A percentile compares a stretch with the other conserved stretches of the same genome.
Evolutionary conservation across 2,113 vertebrate species (phyloP).

Genomic region (Uria aalge): DNA sequence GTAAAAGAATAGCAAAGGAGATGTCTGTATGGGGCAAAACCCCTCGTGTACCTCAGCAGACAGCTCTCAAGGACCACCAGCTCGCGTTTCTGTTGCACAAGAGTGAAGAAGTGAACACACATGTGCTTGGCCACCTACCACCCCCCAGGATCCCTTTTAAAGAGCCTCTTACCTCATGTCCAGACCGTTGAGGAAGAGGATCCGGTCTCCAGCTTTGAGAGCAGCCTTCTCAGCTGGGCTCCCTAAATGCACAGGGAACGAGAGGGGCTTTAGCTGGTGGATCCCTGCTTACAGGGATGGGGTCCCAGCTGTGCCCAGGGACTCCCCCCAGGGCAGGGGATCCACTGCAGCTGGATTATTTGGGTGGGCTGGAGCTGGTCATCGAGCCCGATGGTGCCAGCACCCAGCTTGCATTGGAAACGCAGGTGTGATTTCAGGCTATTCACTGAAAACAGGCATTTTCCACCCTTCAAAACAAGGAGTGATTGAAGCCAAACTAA

Average conservation of each 20-base stretch:
- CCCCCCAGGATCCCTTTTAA: accelerated
- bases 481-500: background rate
- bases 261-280: background rate
- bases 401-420: background rate
- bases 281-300: background rate
- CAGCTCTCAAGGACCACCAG: background rate
- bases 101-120: accelerated
- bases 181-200: slow-evolving; percentile 95
- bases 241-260: slow-evolving; percentile 69
- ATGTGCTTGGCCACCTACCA: background rate
- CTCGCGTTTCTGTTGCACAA: accelerated
- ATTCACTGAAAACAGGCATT: accelerated
- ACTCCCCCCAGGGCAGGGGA: background rate
- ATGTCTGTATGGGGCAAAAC: no score
- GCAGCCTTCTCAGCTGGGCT: slow-evolving; percentile 94
- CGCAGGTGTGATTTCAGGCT: background rate
- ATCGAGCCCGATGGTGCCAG: background rate
- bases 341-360: background rate
- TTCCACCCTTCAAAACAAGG: background rate
- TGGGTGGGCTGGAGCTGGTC: background rate
- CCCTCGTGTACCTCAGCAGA: accelerated
- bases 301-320: background rate
- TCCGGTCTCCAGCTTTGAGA: slow-evolving; percentile 90
- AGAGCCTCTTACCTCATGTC: slow-evolving; percentile 91
- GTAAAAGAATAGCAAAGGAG: background rate